Evolutionary conservation across 2,113 vertebrate species (phyloP), one percentile per base, ranked within the genome.

Genomic region (Edolisoma coerulescens): DNA sequence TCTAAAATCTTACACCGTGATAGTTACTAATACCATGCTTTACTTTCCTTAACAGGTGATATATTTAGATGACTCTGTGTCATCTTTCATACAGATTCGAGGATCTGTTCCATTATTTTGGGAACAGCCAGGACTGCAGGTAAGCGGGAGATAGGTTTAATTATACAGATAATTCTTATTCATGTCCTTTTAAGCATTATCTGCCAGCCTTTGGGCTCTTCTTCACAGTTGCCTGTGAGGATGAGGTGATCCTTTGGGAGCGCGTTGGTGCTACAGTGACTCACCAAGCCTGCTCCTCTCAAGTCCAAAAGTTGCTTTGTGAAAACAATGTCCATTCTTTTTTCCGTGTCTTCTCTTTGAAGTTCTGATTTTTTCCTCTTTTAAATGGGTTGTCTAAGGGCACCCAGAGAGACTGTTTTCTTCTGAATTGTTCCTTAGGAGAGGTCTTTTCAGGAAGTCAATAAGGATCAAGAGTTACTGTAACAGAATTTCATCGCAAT

Each of bases 111-210:
- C 99, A 6, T 97, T 99, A 85, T 99, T 99, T 98, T 99, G 99
- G 99, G 99, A 99, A 84, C 99, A 99, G 77, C 99, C 99, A 37
- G 99, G 99, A 53, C 98, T 99, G 91, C 99, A 99, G 98, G 99
- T 99, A 98, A 95, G 93, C 54, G 18, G 60, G 56, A 76, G 33
- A 41, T 45, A 30, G 24, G 70, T 94, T 12, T 52, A 14, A 59
- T 67, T 76, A 14, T 45, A 49, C 3, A 47, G 30, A 16, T 68
- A n/a, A 39, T 82, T 79, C 4, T 67, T 87, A 49, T 28, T 90
- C 10, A 1, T 61, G 52, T 63, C 15, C 57, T 71, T 78, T 85
- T 49, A 70, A 89, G 90, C 41, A 75, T 49, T 8, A 28, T 57
- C 45, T 16, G 3, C 42, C 64, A 32, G 32, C 2, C 0, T 76